phyloP scores from a whole-genome alignment of 2,113 vertebrate genomes.

The Orcinus orca region DNA sequence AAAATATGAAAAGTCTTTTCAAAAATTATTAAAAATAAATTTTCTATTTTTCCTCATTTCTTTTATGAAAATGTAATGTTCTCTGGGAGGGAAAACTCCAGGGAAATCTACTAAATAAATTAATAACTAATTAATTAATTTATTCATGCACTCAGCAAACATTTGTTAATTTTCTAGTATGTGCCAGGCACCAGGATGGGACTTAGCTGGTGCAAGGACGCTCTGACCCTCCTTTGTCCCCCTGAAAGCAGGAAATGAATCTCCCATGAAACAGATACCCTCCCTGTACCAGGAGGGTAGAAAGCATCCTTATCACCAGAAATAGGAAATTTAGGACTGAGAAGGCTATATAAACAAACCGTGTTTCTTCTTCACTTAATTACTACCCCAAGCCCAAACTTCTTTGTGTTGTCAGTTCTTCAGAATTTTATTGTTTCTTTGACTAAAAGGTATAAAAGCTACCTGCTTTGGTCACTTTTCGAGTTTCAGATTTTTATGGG shows the following conservation, averaged over 20 bases:
- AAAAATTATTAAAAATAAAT: constrained; percentile 6
- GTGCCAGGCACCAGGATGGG: neutral
- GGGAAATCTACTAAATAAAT: neutral
- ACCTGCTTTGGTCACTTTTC: neutral
- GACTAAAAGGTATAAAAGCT: neutral
- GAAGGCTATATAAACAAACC: neutral
- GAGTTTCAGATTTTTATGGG: neutral
- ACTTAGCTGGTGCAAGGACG: neutral
- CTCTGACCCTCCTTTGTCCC: neutral
- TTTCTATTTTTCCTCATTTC: neutral
- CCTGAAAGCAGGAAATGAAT: neutral
- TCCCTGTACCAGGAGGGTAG: neutral
- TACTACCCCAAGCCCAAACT: neutral
- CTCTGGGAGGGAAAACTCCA: neutral
- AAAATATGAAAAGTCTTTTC: neutral
- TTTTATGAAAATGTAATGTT: neutral
- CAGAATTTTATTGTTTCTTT: neutral
- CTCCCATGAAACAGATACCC: neutral
- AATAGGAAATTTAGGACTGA: neutral
- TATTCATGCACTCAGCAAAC: constrained; percentile 19
- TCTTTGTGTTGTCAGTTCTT: neutral
- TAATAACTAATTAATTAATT: neutral
- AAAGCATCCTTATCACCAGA: neutral
- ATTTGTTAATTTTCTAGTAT: neutral
- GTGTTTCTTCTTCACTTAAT: neutral